Conservation (phyloP, 2,113 vertebrate genomes). For the Etheostoma cragini region DNA sequence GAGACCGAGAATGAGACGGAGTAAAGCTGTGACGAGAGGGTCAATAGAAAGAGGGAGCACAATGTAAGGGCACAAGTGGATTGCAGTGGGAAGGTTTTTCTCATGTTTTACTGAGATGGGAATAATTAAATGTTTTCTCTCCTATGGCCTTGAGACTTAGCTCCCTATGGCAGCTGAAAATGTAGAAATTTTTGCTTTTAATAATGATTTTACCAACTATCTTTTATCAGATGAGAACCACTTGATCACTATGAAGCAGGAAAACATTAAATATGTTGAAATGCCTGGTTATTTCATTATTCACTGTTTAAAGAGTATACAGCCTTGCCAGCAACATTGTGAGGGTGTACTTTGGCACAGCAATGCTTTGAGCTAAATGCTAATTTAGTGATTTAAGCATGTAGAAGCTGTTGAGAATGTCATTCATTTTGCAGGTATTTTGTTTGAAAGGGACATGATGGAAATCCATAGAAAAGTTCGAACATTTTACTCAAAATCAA, state of each 20-base stretch:
- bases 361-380: neutral
- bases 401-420: too few species aligned
- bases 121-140: slow-evolving; percentile 67
- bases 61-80: slow-evolving; percentile 66
- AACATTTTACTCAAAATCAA: neutral
- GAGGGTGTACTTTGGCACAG: neutral
- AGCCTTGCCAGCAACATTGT: neutral
- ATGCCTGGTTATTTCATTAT: neutral
- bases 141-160: slow-evolving; percentile 23
- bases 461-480: neutral
- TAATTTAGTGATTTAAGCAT: too few species aligned
- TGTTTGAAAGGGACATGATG: too few species aligned
- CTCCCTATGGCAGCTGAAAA: slow-evolving; percentile 30
- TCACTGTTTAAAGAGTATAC: neutral
- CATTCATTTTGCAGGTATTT: too few species aligned
- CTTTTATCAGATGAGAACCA: neutral
- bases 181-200: slow-evolving; percentile 11
- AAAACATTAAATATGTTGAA: neutral
- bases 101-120: slow-evolving; percentile 50
- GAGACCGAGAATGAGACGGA: slow-evolving; percentile 72
- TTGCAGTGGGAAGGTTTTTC: slow-evolving; percentile 63
- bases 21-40: slow-evolving; percentile 66
- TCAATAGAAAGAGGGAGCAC: slow-evolving; percentile 63
- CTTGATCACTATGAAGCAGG: neutral
- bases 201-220: neutral